These are phyloP conservation scores for Chymomyza fuscimana DNA, from an alignment of 2,888 invertebrate species.

Conservation along the genomic window DNA sequence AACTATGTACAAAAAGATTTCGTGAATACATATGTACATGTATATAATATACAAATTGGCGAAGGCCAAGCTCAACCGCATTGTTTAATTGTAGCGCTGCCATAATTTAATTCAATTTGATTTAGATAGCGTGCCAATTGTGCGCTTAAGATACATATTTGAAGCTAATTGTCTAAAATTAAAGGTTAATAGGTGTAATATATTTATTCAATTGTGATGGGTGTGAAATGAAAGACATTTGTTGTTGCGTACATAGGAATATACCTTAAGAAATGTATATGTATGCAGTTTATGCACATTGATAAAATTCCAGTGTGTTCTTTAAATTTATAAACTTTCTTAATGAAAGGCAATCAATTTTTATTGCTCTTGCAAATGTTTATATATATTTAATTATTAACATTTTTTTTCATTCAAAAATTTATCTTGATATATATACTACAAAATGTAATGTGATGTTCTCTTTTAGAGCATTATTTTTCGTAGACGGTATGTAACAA, in stretches of 20 bases:
- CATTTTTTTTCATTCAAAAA: no score
- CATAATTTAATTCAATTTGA: conserved; percentile 27
- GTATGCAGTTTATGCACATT: not conserved
- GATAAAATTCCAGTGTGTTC: no score
- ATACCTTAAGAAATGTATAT: conserved; percentile 12
- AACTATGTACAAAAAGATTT: not conserved
- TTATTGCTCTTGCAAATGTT: no score
- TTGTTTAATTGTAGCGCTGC: conserved; percentile 6
- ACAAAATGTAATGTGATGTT: no score
- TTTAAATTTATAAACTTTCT: no score
- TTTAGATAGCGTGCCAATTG: conserved; percentile 19
- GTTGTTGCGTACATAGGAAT: not conserved
- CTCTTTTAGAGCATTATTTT: no score
- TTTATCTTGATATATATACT: no score
- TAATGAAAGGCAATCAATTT: no score
- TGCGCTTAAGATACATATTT: conserved; percentile 13
- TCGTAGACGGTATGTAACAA: no score
- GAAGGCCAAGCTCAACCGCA: conserved; percentile 11
- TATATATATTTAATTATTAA: no score
- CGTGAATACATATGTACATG: not conserved
- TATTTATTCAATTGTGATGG: not conserved
- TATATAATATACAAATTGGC: not conserved
- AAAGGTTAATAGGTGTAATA: conserved; percentile 51
- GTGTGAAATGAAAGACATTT: not conserved
- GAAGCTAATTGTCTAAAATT: conserved; percentile 27